Percentiles rank a stretch among this genome's conserved stretches.
Conservation (phyloP, 2,888 invertebrate genomes). For the Hetaerina titia region DNA sequence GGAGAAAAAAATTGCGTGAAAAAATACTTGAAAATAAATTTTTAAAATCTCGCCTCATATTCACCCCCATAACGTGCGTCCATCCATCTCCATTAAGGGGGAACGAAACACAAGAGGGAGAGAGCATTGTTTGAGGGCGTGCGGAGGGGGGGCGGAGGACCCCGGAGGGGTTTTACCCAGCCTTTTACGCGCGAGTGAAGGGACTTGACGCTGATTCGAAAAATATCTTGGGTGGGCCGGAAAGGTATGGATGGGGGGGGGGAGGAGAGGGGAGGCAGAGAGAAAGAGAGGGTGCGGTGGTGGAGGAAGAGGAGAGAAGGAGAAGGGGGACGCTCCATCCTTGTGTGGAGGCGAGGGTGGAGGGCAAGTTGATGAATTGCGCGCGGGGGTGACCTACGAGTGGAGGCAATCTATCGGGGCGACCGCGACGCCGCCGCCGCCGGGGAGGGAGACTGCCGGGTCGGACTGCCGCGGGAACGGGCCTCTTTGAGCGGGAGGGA, state of each 20-base stretch:
- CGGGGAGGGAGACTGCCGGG: neutral
- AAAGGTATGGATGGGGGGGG: conserved; percentile 27
- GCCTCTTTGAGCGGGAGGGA: neutral
- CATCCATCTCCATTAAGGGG: conserved; percentile 62
- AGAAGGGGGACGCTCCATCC: neutral
- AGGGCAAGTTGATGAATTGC: conserved; percentile 61
- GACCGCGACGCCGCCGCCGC: neutral
- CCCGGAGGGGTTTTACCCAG: conserved; percentile 22
- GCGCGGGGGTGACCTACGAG: conserved; percentile 43
- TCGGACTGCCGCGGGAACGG: neutral
- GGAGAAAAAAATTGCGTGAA: neutral
- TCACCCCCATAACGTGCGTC: neutral
- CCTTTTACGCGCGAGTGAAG: conserved; percentile 56
- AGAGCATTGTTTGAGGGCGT: neutral
- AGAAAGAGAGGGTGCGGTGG: neutral
- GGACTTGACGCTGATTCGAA: conserved; percentile 61
- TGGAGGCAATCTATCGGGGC: conserved; percentile 39
- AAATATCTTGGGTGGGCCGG: conserved; percentile 65
- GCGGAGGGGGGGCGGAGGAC: neutral
- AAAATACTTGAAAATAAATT: neutral
- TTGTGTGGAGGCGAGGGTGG: conserved; percentile 2
- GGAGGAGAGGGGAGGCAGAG: neutral
- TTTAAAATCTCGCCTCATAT: neutral
- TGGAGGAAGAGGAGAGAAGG: neutral
- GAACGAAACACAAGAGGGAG: conserved; percentile 19